Base-by-base conservation (phyloP, 2,888 invertebrate species). In the Andricus curvator region DNA sequence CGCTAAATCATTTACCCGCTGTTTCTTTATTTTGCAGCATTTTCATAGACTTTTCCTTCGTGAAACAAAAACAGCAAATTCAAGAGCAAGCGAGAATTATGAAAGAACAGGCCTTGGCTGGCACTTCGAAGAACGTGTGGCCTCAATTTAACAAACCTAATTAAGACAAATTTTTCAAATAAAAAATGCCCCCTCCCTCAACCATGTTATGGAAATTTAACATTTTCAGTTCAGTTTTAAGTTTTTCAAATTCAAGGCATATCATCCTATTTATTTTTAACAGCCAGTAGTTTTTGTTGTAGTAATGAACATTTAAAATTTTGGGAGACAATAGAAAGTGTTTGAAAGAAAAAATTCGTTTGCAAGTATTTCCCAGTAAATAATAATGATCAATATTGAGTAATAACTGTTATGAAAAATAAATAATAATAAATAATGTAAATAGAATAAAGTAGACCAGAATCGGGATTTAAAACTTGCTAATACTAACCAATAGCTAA, bases 41-140 rank as follows among this genome's bases (percentile, higher is more conserved):
- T 95, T 96, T 96, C 95, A 96, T 96, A 95, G 96, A 96, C 95
- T 95, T 96, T 93, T 96, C 96, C 95, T 96, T 96, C 95, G 95
- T 96, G 94, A 95, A 96, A 95, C 95, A 95, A 94, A 95, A 95
- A 95, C 94, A 94, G 92, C 94, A 94, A 93, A 94, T 94, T 89
- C 93, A 94, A 93, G 94, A 94, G 93, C 94, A 94, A 93, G 94
- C 94, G 93, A 94, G 94, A 93, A 90, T 93, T 90, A 93, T 90
- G 93, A 93, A 91, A 90, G 92, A 93, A 87, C 92, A 91, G 88
- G 93, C 91, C 83, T 88, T 89, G 87, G 89, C 90, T 81, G 89
- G 89, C 85, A 87, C 90, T 84, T 88, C 91, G 87, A 92, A 92
- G 90, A 93, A 92, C 87, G 90, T 91, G 84, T 92, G 92, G 92